Evolutionary conservation across 2,888 invertebrate genomes (phyloP), one percentile per base, ranked within the genome.

Genomic region (Amphiduros pacificus): DNA sequence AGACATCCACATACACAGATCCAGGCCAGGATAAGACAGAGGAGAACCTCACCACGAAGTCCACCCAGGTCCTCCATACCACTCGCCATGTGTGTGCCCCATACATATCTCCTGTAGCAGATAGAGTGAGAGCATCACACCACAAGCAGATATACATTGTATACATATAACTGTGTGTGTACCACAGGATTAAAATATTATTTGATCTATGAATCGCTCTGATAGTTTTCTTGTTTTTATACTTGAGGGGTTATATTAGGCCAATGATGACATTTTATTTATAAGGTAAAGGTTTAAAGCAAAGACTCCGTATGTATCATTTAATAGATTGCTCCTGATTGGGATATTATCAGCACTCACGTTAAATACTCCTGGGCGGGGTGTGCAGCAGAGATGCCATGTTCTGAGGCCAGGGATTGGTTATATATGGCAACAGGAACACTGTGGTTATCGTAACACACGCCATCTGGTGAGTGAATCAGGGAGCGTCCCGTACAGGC

Each of bases 21-120:
- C 67, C 67, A 67, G n/a, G 63, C 67, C 14, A 57, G 28, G 1
- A 66, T 11, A 22, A 61, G 55, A 51, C 65, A 63, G 14, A 67
- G 61, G 17, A 62, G 61, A 40, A 67, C 41, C 54, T 66, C 48
- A 65, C 67, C 66, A 6, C 51, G 53, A 2, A 63, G 22, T 14
- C 22, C 14, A 14, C 67, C 67, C 11, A 66, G 22, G 54, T 65
- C 54, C 20, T 56, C 63, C 6, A 55, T 55, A 1, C 27, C 40
- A 1, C 5, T 9, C 2, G 53, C n/a, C n/a, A n/a, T n/a, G n/a
- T n/a, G n/a, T n/a, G n/a, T n/a, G n/a, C n/a, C n/a, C n/a, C n/a
- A n/a, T n/a, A n/a, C n/a, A n/a, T n/a, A n/a, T n/a, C n/a, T n/a
- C n/a, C n/a, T n/a, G n/a, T n/a, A n/a, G n/a, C n/a, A n/a, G n/a